phyloP scores from a whole-genome alignment of 2,888 invertebrate genomes.

The Acronicta psi region DNA sequence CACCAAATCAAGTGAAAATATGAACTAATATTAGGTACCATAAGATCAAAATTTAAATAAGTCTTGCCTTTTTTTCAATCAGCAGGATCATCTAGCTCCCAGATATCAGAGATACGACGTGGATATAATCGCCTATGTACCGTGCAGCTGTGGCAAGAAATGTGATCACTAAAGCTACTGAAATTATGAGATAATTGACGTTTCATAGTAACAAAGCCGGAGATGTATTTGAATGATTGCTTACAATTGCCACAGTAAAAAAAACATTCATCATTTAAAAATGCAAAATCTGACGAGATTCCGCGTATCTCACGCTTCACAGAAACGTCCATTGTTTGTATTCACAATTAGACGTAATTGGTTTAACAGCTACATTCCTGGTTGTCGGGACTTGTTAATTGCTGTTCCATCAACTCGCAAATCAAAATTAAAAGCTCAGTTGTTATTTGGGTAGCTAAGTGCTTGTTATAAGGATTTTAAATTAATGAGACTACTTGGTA shows the following conservation, averaged over 20 bases:
- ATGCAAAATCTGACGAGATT: conserved; percentile 6
- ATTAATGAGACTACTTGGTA: conserved; percentile 3
- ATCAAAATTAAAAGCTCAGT: conserved; percentile 36
- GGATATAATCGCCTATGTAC: too few relatives aligned
- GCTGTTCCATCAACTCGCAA: conserved; percentile 17
- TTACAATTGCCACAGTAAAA: background rate
- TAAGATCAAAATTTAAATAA: too few relatives aligned
- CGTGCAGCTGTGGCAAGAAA: too few relatives aligned
- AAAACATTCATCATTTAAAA: background rate
- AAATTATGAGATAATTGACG: too few relatives aligned
- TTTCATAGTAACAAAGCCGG: too few relatives aligned
- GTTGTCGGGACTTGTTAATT: conserved; percentile 40
- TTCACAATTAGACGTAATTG: conserved; percentile 35
- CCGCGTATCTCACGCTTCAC: conserved; percentile 8
- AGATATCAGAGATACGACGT: too few relatives aligned
- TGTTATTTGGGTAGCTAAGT: conserved; percentile 27
- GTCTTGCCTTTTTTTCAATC: too few relatives aligned
- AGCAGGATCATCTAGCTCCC: too few relatives aligned
- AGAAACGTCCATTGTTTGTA: conserved; percentile 19
- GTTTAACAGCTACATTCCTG: conserved; percentile 26
- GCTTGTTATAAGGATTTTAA: background rate
- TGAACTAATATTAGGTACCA: too few relatives aligned
- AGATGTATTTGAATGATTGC: too few relatives aligned
- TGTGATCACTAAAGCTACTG: too few relatives aligned
- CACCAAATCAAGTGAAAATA: too few relatives aligned